A percentile compares a stretch with the other conserved stretches of the same genome.
phyloP scores from a whole-genome alignment of 2,797 vertebrate genomes.

The Atherinosoma microstoma region DNA sequence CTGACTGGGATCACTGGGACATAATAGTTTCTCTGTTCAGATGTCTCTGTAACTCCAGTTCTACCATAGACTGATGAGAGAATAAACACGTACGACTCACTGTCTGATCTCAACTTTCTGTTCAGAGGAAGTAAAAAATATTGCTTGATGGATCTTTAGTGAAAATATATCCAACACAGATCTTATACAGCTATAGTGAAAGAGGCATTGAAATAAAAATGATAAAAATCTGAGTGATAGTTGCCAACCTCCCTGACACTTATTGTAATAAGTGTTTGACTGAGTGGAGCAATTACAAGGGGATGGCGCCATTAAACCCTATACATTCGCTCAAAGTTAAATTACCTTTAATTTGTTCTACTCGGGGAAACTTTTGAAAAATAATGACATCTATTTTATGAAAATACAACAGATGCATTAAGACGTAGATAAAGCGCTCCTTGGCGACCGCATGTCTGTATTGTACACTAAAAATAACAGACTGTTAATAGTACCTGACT shows the following conservation, averaged over 20 bases:
- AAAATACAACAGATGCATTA: neutral
- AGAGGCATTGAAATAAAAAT: neutral
- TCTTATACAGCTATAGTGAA: neutral
- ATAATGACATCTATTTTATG: neutral
- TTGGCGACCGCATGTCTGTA: too few relatives aligned
- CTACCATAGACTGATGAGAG: conserved; percentile 30
- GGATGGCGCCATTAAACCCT: conserved; percentile 68
- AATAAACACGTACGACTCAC: conserved; percentile 12
- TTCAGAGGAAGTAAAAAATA: conserved; percentile 4
- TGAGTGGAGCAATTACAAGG: conserved; percentile 73
- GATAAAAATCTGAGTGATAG: conserved; percentile 9
- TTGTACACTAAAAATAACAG: too few relatives aligned
- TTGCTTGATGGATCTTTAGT: neutral
- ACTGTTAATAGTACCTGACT: too few relatives aligned
- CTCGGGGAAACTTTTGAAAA: too few relatives aligned
- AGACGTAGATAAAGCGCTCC: too few relatives aligned
- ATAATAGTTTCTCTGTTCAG: conserved; percentile 24
- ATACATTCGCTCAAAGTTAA: conserved; percentile 70
- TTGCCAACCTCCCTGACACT: conserved; percentile 46
- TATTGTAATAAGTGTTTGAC: conserved; percentile 66
- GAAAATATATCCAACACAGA: conserved; percentile 1
- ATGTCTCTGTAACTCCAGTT: conserved; percentile 39
- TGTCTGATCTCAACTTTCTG: conserved; percentile 11
- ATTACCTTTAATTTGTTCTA: conserved; percentile 57
- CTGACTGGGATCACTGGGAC: conserved; percentile 20